phyloP scores from a whole-genome alignment of 2,888 invertebrate genomes.

The Onchidella celtica region DNA sequence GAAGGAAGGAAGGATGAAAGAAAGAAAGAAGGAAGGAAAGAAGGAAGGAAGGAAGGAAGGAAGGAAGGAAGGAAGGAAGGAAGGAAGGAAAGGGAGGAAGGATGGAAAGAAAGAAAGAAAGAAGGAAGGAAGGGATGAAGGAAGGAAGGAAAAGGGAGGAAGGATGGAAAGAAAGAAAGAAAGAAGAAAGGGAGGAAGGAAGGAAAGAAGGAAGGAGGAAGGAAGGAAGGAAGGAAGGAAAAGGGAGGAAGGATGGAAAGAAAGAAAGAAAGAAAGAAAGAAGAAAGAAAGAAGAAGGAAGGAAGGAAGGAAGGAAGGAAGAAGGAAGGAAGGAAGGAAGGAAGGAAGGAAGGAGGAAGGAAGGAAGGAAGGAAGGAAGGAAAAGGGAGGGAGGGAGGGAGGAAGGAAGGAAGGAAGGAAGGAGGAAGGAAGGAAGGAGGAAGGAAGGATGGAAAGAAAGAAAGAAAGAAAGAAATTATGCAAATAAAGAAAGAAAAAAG shows the following conservation, averaged over 20 bases:
- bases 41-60: neutral
- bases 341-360: neutral
- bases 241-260: neutral
- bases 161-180: too few relatives aligned
- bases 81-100: constrained; percentile 7
- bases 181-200: neutral
- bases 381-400: neutral
- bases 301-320: neutral
- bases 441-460: neutral
- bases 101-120: neutral
- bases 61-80: neutral
- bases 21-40: neutral
- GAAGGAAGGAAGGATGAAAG: neutral
- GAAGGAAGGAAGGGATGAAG: neutral
- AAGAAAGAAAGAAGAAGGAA: neutral
- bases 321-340: constrained; percentile 21
- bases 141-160: neutral
- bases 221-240: neutral
- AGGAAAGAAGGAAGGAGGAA: neutral
- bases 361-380: neutral
- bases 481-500: neutral
- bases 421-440: neutral
- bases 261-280: neutral
- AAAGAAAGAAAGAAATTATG: neutral
- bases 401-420: neutral